Evolutionary conservation across 2,888 invertebrate species (phyloP).

Genomic region (Helobdella robusta): DNA sequence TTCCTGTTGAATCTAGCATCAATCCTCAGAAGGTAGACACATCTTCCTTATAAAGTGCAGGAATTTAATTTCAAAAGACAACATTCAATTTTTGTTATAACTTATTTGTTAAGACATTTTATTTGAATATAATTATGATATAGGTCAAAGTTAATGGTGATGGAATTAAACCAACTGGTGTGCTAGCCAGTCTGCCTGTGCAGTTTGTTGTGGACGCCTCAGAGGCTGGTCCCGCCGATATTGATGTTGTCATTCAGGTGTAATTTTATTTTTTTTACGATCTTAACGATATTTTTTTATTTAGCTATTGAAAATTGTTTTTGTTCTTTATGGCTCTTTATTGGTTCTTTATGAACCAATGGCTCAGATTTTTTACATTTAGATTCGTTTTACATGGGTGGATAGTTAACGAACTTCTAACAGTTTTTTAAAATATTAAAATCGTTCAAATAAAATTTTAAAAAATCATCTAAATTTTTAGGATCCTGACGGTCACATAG

Average conservation of each 20-base stretch:
- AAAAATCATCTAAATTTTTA: neutral
- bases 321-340: too few relatives aligned
- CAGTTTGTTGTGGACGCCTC: slow-evolving; percentile 27
- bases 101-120: too few relatives aligned
- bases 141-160: slow-evolving; percentile 29
- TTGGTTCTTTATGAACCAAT: too few relatives aligned
- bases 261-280: too few relatives aligned
- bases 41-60: neutral
- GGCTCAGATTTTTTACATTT: too few relatives aligned
- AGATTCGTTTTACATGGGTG: too few relatives aligned
- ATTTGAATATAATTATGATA: neutral
- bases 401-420: too few relatives aligned
- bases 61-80: neutral
- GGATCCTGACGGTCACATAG: slow-evolving; percentile 29
- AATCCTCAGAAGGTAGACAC: slow-evolving; percentile 48
- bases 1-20: slow-evolving; percentile 38
- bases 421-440: too few relatives aligned
- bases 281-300: too few relatives aligned
- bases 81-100: neutral
- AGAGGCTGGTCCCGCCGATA: slow-evolving; percentile 24
- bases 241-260: slow-evolving; percentile 29
- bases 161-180: slow-evolving; percentile 28
- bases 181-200: slow-evolving; percentile 27
- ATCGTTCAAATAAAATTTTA: too few relatives aligned
- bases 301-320: too few relatives aligned